These are phyloP conservation scores for Rhyacophila brunnea DNA, from an alignment of 1,140 invertebrate species.

Conservation along the genomic window DNA sequence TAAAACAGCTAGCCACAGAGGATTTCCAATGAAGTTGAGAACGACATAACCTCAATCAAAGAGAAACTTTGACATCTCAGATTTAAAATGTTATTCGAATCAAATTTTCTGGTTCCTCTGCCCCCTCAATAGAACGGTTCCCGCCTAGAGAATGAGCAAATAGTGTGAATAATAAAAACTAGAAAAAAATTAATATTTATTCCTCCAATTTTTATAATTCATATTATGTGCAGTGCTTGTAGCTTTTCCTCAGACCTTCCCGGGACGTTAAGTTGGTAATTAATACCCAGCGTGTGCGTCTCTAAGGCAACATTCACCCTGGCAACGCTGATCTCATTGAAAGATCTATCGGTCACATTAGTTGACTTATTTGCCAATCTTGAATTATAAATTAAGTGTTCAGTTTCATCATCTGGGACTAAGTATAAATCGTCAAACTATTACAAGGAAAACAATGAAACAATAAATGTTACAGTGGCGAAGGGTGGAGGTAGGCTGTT, in stretches of 20 bases:
- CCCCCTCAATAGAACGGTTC: constrained; percentile 47
- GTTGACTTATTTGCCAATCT: too few relatives aligned
- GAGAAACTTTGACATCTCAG: constrained; percentile 21
- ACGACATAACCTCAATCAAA: constrained; percentile 1
- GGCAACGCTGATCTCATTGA: constrained; percentile 26
- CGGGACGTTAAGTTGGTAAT: constrained; percentile 44
- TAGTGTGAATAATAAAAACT: too few relatives aligned
- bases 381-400: not conserved
- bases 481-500: too few relatives aligned
- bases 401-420: not conserved
- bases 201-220: too few relatives aligned
- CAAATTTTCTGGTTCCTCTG: constrained; percentile 51
- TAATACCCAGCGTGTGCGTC: constrained; percentile 44
- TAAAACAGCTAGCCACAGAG: constrained; percentile 50
- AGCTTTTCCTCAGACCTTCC: constrained; percentile 56
- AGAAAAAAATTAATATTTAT: too few relatives aligned
- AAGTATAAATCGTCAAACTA: too few relatives aligned
- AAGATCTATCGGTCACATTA: too few relatives aligned
- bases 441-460: too few relatives aligned
- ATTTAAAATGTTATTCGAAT: constrained; percentile 13
- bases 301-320: constrained; percentile 55
- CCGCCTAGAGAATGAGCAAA: constrained; percentile 49
- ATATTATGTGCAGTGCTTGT: too few relatives aligned
- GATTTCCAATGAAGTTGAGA: constrained; percentile 46
- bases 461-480: too few relatives aligned